These are phyloP conservation scores for Centropyge bicolor DNA, from an alignment of 2,797 vertebrate species.

Conservation along the genomic window DNA sequence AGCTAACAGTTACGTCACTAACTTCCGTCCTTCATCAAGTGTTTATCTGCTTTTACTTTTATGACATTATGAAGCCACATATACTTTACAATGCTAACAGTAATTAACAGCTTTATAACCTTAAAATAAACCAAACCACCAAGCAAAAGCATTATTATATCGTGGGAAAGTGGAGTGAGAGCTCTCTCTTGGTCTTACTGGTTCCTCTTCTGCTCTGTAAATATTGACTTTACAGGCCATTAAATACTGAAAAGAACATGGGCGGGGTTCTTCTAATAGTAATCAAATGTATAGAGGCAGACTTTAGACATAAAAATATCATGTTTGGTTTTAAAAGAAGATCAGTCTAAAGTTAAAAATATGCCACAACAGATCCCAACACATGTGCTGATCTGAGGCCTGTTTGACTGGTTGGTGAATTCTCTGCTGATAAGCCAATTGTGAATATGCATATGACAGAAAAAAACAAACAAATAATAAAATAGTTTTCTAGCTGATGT, in stretches of 20 bases:
- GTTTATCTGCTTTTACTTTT: background rate
- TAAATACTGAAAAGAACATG: slow-evolving; percentile 19
- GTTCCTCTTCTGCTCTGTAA: slow-evolving; percentile 23
- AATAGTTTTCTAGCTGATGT: background rate
- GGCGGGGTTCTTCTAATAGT: background rate
- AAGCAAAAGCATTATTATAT: background rate
- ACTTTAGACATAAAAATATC: too few relatives aligned
- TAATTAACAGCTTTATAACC: background rate
- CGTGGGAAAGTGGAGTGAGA: slow-evolving; percentile 2
- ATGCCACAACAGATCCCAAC: background rate
- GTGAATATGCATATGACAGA: background rate
- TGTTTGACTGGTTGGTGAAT: background rate
- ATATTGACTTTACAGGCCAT: slow-evolving; percentile 40
- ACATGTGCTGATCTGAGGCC: background rate
- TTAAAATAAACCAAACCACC: background rate
- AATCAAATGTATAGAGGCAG: background rate
- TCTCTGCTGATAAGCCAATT: background rate
- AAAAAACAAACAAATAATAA: background rate
- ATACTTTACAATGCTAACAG: background rate
- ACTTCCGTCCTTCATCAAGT: background rate
- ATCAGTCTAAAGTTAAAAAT: background rate
- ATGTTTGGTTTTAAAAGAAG: background rate
- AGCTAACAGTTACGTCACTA: background rate
- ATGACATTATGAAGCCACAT: background rate
- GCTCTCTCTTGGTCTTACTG: background rate